These are phyloP conservation scores for Ryuthela nishihirai DNA, from an alignment of 2,888 invertebrate genomes.

Conservation along the genomic window DNA sequence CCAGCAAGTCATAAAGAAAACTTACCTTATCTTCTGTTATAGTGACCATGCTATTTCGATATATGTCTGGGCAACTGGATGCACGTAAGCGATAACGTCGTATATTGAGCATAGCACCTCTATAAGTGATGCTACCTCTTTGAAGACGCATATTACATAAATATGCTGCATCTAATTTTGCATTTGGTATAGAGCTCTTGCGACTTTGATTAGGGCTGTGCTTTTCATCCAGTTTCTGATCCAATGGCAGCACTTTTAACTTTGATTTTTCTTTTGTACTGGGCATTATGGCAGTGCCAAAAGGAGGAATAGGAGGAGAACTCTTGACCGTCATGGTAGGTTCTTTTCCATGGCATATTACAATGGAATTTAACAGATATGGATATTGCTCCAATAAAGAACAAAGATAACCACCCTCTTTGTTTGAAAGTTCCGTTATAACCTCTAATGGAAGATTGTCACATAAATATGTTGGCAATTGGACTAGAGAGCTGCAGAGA, in stretches of 20 bases:
- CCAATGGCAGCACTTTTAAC: neutral
- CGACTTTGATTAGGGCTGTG: neutral
- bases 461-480: constrained; percentile 74
- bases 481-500: constrained; percentile 63
- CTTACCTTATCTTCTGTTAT: constrained; percentile 71
- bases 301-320: constrained; percentile 5
- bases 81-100: constrained; percentile 70
- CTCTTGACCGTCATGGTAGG: constrained; percentile 8
- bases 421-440: constrained; percentile 57
- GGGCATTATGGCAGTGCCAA: neutral
- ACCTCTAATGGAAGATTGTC: constrained; percentile 74
- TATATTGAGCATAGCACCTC: constrained; percentile 81
- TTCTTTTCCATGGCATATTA: constrained; percentile 12
- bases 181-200: constrained; percentile 3
- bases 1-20: neutral
- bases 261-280: neutral
- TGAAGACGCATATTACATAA: constrained; percentile 70
- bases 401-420: constrained; percentile 54
- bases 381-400: constrained; percentile 71
- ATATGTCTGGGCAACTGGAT: constrained; percentile 86
- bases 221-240: constrained; percentile 1
- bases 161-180: constrained; percentile 56
- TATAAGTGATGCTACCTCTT: constrained; percentile 61
- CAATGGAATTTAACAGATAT: constrained; percentile 57
- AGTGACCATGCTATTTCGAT: constrained; percentile 77